These are phyloP conservation scores for Arremon brunneinucha DNA, from an alignment of 2,797 vertebrate species.

Conservation along the genomic window DNA sequence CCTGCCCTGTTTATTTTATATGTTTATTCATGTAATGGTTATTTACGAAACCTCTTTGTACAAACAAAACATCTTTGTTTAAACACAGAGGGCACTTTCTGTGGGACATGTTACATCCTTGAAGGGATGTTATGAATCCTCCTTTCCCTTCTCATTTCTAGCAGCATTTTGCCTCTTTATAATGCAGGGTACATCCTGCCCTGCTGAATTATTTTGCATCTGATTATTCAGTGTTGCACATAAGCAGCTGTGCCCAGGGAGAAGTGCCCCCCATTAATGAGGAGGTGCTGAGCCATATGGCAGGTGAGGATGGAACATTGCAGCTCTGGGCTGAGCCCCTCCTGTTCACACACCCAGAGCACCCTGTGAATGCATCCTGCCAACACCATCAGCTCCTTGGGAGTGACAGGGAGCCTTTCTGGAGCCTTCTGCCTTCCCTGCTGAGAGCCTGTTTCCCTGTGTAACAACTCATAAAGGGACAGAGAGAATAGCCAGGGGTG, in stretches of 20 bases:
- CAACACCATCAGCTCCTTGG: neutral
- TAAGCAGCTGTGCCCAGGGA: neutral
- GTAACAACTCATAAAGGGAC: rapidly evolving
- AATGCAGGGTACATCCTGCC: neutral
- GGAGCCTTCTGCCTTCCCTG: neutral
- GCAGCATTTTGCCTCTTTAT: neutral
- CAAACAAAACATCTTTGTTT: neutral
- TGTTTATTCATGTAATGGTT: neutral
- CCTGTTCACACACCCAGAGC: neutral
- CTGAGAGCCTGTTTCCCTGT: neutral
- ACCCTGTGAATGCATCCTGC: neutral
- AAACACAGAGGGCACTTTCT: neutral
- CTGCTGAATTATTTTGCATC: neutral
- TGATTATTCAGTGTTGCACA: neutral
- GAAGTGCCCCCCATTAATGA: neutral
- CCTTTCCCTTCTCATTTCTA: neutral
- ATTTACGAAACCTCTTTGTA: neutral
- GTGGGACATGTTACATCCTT: neutral
- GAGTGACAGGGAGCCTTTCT: neutral
- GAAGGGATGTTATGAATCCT: neutral
- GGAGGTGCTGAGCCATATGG: neutral
- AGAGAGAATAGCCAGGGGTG: neutral
- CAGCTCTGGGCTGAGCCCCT: neutral
- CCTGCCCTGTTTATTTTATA: neutral
- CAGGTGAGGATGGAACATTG: neutral